Conservation (phyloP, 2,113 vertebrate species). For the Nesoenas mayeri region DNA sequence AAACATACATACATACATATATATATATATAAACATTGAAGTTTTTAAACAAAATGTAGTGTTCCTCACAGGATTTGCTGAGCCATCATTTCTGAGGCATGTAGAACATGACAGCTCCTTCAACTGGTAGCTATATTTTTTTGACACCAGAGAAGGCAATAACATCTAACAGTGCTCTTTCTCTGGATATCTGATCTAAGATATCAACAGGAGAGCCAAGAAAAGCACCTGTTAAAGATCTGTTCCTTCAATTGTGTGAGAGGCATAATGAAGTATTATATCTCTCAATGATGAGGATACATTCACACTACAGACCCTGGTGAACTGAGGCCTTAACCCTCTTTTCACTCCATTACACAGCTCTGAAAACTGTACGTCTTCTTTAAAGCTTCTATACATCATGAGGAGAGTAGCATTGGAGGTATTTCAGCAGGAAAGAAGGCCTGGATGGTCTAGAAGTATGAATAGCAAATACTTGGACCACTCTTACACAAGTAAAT, state of each 20-base stretch:
- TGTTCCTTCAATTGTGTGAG: not conserved
- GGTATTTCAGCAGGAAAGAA: not conserved
- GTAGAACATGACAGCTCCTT: not conserved
- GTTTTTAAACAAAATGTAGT: not conserved
- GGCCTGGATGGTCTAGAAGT: not conserved
- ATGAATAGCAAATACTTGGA: not conserved
- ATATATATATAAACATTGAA: no score
- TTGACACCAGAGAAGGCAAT: not conserved
- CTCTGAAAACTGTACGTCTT: not conserved
- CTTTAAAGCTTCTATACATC: not conserved
- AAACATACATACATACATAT: no score
- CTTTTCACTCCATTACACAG: not conserved
- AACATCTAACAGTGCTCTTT: not conserved
- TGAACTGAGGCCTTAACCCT: not conserved
- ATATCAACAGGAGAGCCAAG: not conserved
- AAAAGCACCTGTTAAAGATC: accelerated
- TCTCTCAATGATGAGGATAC: accelerated
- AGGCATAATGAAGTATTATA: not conserved
- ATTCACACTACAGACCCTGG: not conserved
- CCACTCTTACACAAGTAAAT: not conserved
- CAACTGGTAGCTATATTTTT: not conserved
- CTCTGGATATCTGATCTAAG: not conserved
- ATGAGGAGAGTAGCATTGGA: not conserved
- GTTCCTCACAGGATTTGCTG: not conserved
- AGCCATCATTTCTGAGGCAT: not conserved